Evolutionary conservation across 2,888 invertebrate species (phyloP), one percentile per base, ranked within the genome.

Genomic region (Eucriotettix oculatus): DNA sequence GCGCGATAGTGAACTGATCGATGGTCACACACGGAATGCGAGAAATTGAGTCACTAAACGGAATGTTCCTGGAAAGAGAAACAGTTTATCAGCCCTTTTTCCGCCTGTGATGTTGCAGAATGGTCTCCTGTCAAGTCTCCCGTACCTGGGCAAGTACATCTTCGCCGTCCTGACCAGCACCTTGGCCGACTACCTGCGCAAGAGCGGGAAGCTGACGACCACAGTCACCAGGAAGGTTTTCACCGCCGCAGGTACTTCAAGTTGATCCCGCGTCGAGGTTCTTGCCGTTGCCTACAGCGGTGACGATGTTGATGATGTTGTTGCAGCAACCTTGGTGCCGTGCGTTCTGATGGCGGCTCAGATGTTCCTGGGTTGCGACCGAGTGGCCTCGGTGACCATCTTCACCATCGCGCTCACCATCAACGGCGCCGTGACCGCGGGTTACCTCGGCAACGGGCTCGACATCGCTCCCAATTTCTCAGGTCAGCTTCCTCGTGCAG

Each of bases 401-500:
- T 89, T 92, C 73, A 90, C 90, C 0, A 71, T 82, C 52, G 87
- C 90, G 0, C 74, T 91, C 40, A 90, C 90, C 65, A 81, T 90
- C 68, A 90, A 90, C 72, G 92, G 92, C 17, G 89, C 86, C 0
- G 89, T 90, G 16, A 89, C 90, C 0, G 89, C 87, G 11, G 91
- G 91, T 0, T 91, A 90, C 72, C 78, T 90, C 42, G 86, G 90
- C 64, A 91, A 91, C 69, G 90, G 88, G 12, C 75, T 92, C 40
- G 91, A 92, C 68, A 90, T 92, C 67, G 90, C 91, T 3, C 91
- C 91, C 0, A 90, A 90, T 71, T 92, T 89, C 70, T 88, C 90
- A 58, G 74, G 73, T 29, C 3, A 7, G 29, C 7, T 29, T 29
- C n/a, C n/a, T n/a, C n/a, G n/a, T n/a, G n/a, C n/a, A n/a, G n/a